These are phyloP conservation scores for Parambassis ranga DNA, from an alignment of 2,797 vertebrate genomes.

Conservation along the genomic window DNA sequence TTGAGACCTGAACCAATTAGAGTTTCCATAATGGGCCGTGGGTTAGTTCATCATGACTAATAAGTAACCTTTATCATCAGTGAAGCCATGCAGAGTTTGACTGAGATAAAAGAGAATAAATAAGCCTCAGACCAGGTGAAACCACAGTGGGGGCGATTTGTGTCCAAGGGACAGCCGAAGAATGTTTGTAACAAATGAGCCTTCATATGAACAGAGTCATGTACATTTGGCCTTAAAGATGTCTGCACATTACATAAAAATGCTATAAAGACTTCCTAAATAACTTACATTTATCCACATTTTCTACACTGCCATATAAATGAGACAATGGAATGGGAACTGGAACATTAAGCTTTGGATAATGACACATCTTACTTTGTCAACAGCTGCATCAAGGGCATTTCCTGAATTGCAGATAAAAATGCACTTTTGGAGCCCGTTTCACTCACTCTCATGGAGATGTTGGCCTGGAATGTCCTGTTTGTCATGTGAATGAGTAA, in stretches of 20 bases:
- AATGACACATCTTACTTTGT: conserved; percentile 25
- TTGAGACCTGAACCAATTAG: conserved; percentile 64
- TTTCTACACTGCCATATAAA: neutral
- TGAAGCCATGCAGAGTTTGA: neutral
- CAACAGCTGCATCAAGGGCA: conserved; percentile 32
- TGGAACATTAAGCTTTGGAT: conserved; percentile 3
- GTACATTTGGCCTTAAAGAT: conserved; percentile 16
- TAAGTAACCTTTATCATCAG: conserved; percentile 2
- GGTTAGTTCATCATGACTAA: conserved; percentile 10
- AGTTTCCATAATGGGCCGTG: conserved; percentile 44
- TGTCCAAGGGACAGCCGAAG: conserved; percentile 1
- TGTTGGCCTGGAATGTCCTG: conserved; percentile 23
- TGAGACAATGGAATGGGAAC: conserved; percentile 9
- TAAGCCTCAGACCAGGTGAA: conserved; percentile 27
- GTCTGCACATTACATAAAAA: conserved; percentile 25
- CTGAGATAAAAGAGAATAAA: conserved; percentile 3
- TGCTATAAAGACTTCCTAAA: conserved; percentile 30
- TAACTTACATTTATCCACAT: conserved; percentile 12
- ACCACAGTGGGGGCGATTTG: neutral
- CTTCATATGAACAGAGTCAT: neutral
- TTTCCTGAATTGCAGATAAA: conserved; percentile 43
- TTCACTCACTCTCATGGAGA: neutral
- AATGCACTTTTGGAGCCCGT: neutral
- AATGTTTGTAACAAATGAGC: conserved; percentile 13
- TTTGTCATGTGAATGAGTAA: conserved; percentile 32